phyloP scores from a whole-genome alignment of 2,797 vertebrate species.

The Chiloscyllium punctatum region DNA sequence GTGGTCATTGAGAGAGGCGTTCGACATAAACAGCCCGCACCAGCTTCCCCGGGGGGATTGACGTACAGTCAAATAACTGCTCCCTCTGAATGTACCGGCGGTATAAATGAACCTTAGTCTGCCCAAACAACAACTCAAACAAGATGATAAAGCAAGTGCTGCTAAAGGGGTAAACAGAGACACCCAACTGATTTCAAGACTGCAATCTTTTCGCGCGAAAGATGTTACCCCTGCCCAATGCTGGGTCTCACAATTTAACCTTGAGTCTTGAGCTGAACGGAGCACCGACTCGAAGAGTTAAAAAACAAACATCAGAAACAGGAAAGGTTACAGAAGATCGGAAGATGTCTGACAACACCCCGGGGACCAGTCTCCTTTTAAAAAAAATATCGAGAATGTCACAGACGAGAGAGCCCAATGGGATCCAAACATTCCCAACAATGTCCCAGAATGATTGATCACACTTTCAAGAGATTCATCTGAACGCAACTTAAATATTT shows the following conservation, averaged over 20 bases:
- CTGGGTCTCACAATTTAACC: neutral
- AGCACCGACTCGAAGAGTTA: neutral
- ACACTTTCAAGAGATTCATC: neutral
- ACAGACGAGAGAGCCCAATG: no score
- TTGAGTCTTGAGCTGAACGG: neutral
- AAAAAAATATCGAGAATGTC: no score
- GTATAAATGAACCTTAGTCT: neutral
- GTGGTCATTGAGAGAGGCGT: neutral
- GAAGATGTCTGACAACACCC: no score
- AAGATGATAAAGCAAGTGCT: neutral
- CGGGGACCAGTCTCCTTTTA: no score
- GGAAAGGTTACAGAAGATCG: no score
- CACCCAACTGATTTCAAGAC: conserved; percentile 51
- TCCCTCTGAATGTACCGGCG: neutral
- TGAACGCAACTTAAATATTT: neutral
- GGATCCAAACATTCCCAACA: no score
- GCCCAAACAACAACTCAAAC: neutral
- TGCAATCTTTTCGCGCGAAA: neutral
- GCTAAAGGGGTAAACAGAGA: conserved; percentile 45
- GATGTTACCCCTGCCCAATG: neutral
- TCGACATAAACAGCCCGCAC: no score
- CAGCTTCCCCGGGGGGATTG: no score
- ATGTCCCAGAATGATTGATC: neutral
- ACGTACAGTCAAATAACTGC: neutral
- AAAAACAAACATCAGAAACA: neutral